Base-by-base conservation (phyloP, 2,888 invertebrate species). In the Urechis unicinctus region DNA sequence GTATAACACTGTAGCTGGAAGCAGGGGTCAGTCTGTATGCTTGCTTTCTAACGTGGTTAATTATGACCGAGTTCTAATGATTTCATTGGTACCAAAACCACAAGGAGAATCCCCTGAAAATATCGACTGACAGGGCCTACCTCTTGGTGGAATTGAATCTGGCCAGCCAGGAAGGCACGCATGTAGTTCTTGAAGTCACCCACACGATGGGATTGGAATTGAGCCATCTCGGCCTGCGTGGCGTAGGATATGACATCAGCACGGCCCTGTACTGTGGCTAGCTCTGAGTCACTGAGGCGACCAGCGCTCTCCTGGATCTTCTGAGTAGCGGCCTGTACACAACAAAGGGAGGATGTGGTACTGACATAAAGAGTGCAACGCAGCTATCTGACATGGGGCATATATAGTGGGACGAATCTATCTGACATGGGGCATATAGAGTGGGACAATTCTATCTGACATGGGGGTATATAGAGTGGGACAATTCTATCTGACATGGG, bases 171-270 rank as follows among this genome's bases (percentile, higher is more conserved):
- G 77, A 91, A 95, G 60, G 83, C 84, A 73, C 89, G 88, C 84
- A 96, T 88, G 50, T 91, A 87, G 54, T 83, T 82, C 71, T 88
- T 90, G 66, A 93, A 84, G 80, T 97, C 94, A 43, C 83, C 83
- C 47, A 90, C 88, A 64, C 93, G 83, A 73, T 94, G 92, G 28
- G 82, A 79, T 74, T 93, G 91, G 76, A 97, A 95, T 78, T 96
- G 92, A 67, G 88, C 87, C 67, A 96, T 86, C 82, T 98, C 97
- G 53, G 96, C 94, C 75, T 96, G 84, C 59, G 93, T 85, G 1
- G 92, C 87, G 75, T 94, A 95, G 0, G 94, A 91, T 70, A 96
- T 87, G 21, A 91, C 85, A 77, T 97, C 95, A 1, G 91, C 89
- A 68, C 93, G 84, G 65, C 87, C 84, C 61, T 87, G 82, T 13